Conservation (phyloP, 92 coral and sea anemone genomes). For the Parazoanthus atlanticus region DNA sequence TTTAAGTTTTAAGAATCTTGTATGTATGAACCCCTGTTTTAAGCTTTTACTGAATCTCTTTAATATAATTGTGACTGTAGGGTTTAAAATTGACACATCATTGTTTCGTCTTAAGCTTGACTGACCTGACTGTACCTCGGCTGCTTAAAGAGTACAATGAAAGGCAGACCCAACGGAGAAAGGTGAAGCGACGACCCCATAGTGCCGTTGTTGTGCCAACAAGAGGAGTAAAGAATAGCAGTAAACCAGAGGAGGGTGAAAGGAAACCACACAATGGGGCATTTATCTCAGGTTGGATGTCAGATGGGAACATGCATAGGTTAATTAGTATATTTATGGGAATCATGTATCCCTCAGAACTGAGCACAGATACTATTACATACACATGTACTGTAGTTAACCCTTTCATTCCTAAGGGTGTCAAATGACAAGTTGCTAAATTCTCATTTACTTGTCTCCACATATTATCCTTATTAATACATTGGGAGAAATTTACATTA, state of each 20-base stretch:
- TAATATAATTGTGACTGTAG: background rate
- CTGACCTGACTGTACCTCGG: conserved; percentile 12
- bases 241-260: background rate
- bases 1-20: too few relatives aligned
- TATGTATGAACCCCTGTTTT: background rate
- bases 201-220: background rate
- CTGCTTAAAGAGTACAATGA: conserved; percentile 1
- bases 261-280: background rate
- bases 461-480: too few relatives aligned
- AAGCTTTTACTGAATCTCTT: background rate
- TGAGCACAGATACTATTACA: too few relatives aligned
- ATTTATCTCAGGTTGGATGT: conserved; percentile 1
- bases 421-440: too few relatives aligned
- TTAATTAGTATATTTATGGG: too few relatives aligned
- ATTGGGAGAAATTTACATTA: too few relatives aligned
- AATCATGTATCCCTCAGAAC: too few relatives aligned
- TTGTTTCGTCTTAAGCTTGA: background rate
- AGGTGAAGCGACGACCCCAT: conserved; percentile 5
- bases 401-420: too few relatives aligned
- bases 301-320: background rate
- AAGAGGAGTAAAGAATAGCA: background rate
- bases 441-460: too few relatives aligned
- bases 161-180: background rate
- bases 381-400: too few relatives aligned
- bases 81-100: too few relatives aligned